Percentiles rank a stretch among this genome's conserved stretches.
Evolutionary conservation across 92 coral and sea anemone genomes (phyloP).

Genomic region (Zoanthus gigantus): DNA sequence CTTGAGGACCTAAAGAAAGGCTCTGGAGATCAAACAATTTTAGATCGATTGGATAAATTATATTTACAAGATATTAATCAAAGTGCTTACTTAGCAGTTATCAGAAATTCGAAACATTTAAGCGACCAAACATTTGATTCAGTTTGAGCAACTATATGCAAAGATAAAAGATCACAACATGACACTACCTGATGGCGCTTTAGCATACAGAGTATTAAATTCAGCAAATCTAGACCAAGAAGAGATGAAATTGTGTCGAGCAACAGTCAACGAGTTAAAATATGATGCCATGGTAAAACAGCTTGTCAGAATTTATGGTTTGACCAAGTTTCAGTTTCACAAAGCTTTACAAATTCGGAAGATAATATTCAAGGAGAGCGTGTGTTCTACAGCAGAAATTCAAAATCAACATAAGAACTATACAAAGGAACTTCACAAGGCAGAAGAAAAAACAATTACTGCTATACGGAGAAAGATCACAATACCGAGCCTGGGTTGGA

Average conservation of each 20-base stretch:
- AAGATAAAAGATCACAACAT: conserved; percentile 45
- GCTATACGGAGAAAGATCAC: no score
- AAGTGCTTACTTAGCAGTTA: not conserved
- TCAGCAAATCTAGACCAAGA: conserved; percentile 42
- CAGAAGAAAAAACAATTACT: no score
- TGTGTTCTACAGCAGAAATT: no score
- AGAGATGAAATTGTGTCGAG: conserved; percentile 47
- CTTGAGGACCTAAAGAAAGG: no score
- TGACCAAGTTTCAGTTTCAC: no score
- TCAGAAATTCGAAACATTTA: not conserved
- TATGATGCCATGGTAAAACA: conserved; percentile 54
- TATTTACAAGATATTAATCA: not conserved
- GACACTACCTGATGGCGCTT: conserved; percentile 39
- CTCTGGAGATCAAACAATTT: no score
- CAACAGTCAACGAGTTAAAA: conserved; percentile 43
- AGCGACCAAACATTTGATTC: not conserved
- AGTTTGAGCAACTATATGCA: conserved; percentile 1
- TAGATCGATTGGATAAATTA: no score
- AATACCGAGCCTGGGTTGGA: no score
- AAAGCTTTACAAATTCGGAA: no score
- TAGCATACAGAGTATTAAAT: conserved; percentile 37
- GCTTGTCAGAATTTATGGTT: not conserved
- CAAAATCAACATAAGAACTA: no score
- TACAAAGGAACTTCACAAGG: no score
- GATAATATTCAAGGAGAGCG: no score